Percentiles rank a stretch among this genome's conserved stretches.
Evolutionary conservation across 2,888 invertebrate genomes (phyloP).

Genomic region (Barypeithes pellucidus): DNA sequence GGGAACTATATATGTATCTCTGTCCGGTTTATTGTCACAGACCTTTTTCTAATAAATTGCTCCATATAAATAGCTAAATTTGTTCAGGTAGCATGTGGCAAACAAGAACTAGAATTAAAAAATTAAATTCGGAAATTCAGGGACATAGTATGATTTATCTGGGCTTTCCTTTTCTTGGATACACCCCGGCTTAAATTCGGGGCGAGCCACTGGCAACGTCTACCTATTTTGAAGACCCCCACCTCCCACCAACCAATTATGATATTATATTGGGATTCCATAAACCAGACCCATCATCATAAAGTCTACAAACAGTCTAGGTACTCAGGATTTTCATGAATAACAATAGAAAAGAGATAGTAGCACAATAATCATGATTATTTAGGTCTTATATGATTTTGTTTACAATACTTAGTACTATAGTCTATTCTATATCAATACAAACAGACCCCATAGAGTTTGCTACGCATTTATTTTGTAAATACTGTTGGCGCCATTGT

Average conservation of each 20-base stretch:
- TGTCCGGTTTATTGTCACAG: too few relatives aligned
- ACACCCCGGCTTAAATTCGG: too few relatives aligned
- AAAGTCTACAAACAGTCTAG: not conserved
- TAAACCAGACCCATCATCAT: not conserved
- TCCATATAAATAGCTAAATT: too few relatives aligned
- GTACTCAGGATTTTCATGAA: not conserved
- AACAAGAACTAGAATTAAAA: too few relatives aligned
- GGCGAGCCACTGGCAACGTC: too few relatives aligned
- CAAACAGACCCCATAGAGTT: not conserved
- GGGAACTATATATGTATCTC: too few relatives aligned
- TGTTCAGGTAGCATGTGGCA: too few relatives aligned
- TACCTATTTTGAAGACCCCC: constrained; percentile 4
- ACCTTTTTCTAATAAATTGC: too few relatives aligned
- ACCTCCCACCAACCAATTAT: constrained; percentile 1
- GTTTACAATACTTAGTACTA: constrained; percentile 6
- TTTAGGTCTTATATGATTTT: not conserved
- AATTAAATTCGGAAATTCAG: too few relatives aligned
- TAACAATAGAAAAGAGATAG: not conserved
- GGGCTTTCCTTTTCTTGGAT: too few relatives aligned
- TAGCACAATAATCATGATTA: constrained; percentile 7
- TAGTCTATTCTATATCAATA: not conserved
- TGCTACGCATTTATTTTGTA: not conserved
- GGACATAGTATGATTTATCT: too few relatives aligned
- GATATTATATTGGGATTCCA: constrained; percentile 10
- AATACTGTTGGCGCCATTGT: constrained; percentile 14